phyloP scores from a whole-genome alignment of 2,797 vertebrate species.

The Xerus rutilus region DNA sequence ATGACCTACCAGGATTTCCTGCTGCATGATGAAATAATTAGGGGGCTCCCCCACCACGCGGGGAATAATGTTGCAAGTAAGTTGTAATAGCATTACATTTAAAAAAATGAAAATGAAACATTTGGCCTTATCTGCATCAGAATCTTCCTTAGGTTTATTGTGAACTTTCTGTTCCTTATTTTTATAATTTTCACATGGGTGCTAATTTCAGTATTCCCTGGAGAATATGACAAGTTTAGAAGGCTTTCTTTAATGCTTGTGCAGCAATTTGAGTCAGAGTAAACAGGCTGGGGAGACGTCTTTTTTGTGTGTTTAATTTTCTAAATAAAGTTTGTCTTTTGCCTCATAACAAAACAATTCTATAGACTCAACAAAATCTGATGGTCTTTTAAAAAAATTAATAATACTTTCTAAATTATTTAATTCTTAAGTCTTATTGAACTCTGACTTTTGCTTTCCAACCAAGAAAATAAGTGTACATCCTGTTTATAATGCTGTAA shows the following conservation, averaged over 20 bases:
- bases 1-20: slow-evolving; percentile 94
- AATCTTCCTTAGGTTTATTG: slow-evolving; percentile 83
- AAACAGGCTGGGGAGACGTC: slow-evolving; percentile 68
- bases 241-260: slow-evolving; percentile 70
- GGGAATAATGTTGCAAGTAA: slow-evolving; percentile 88
- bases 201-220: slow-evolving; percentile 77
- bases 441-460: slow-evolving; percentile 25
- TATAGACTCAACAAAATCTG: slow-evolving; percentile 63
- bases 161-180: slow-evolving; percentile 81
- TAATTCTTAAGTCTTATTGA: slow-evolving; percentile 13
- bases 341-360: slow-evolving; percentile 71
- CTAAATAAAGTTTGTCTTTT: slow-evolving; percentile 83
- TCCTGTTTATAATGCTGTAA: neutral
- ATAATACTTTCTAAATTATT: slow-evolving; percentile 45
- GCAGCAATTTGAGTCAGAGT: slow-evolving; percentile 77
- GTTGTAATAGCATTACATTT: slow-evolving; percentile 87
- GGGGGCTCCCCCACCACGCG: slow-evolving; percentile 87
- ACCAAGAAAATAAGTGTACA: slow-evolving; percentile 21
- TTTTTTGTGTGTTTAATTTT: slow-evolving; percentile 82
- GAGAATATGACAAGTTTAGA: slow-evolving; percentile 80
- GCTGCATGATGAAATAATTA: slow-evolving; percentile 96
- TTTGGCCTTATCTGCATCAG: slow-evolving; percentile 86
- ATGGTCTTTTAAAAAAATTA: neutral
- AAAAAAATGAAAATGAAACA: slow-evolving; percentile 85
- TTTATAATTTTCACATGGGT: slow-evolving; percentile 83